Evolutionary conservation across 2,797 vertebrate genomes (phyloP).

Genomic region (Dicrostonyx torquatus): DNA sequence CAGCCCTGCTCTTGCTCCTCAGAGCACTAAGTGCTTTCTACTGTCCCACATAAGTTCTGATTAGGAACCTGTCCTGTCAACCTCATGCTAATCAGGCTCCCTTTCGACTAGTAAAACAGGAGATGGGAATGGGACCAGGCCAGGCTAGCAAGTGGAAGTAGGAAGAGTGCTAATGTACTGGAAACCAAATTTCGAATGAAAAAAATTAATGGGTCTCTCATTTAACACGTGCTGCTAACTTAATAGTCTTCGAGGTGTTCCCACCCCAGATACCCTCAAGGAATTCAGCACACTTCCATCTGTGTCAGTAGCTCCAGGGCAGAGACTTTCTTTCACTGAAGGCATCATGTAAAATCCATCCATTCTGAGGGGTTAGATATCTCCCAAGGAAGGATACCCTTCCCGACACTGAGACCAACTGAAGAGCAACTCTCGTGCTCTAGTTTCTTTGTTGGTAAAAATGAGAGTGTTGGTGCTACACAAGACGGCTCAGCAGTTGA

Average conservation of each 20-base stretch:
- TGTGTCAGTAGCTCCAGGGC: neutral
- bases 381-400: no score
- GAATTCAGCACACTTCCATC: neutral
- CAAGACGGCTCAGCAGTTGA: neutral
- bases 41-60: constrained; percentile 20
- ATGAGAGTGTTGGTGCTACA: neutral
- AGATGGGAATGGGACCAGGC: neutral
- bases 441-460: neutral
- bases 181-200: constrained; percentile 19
- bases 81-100: constrained; percentile 38
- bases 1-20: constrained; percentile 13
- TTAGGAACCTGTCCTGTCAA: neutral
- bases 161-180: constrained; percentile 12
- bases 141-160: neutral
- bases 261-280: neutral
- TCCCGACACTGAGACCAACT: neutral
- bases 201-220: neutral
- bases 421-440: neutral
- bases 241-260: neutral
- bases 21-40: neutral
- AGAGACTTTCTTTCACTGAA: neutral
- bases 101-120: constrained; percentile 27
- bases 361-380: neutral
- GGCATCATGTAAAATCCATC: neutral
- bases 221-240: neutral